Percentiles rank a stretch among this genome's conserved stretches.
Conservation (phyloP, 1,140 invertebrate species). For the Sycophaga agraensis region DNA sequence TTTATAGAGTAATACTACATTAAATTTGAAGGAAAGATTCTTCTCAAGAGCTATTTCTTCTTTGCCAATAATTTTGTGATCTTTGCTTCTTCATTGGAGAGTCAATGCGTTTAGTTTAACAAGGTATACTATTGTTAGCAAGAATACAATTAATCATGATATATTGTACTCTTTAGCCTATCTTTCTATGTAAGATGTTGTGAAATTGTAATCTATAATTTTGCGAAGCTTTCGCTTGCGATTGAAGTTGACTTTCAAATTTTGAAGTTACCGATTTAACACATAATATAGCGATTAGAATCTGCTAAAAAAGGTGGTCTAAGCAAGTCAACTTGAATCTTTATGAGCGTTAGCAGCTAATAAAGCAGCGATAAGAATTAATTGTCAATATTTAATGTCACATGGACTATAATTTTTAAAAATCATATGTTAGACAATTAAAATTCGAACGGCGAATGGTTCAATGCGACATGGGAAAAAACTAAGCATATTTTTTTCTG, state of each 20-base stretch:
- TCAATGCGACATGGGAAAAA: neutral
- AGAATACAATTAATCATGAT: constrained; percentile 4
- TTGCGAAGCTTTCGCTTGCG: neutral
- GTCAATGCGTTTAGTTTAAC: constrained; percentile 8
- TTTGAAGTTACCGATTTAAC: neutral
- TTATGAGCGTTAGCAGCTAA: neutral
- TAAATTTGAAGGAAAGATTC: constrained; percentile 10
- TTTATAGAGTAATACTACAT: neutral
- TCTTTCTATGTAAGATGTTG: constrained; percentile 7
- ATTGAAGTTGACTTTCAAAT: neutral
- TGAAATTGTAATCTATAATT: neutral
- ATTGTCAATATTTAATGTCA: constrained; percentile 7
- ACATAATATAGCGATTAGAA: neutral
- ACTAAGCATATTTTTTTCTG: neutral
- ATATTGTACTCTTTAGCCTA: constrained; percentile 1
- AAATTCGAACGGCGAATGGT: neutral
- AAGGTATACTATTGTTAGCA: neutral
- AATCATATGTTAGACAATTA: neutral
- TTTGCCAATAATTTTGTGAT: constrained; percentile 20
- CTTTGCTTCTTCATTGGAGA: constrained; percentile 11
- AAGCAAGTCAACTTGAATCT: neutral
- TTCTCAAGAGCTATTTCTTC: constrained; percentile 10
- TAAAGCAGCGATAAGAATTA: constrained; percentile 1
- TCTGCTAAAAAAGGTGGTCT: neutral
- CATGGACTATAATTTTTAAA: neutral